These are phyloP conservation scores for Lacerta bilineata DNA, from an alignment of 2,797 vertebrate genomes.

Conservation along the genomic window DNA sequence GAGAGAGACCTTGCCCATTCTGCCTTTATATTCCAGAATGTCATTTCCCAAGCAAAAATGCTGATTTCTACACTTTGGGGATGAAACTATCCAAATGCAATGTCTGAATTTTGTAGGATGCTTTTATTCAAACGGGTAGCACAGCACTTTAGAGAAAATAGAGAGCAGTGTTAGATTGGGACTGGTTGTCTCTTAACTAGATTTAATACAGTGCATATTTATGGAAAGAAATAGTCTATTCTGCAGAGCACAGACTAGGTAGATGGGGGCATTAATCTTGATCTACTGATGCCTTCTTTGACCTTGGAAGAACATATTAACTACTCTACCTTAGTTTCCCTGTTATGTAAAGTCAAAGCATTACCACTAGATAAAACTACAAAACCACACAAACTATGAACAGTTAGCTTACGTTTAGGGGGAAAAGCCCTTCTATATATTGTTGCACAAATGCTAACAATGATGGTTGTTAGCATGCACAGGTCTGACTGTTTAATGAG, in stretches of 20 bases:
- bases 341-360: constrained; percentile 25
- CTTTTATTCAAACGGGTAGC: not conserved
- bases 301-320: not conserved
- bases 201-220: not conserved
- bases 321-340: constrained; percentile 34
- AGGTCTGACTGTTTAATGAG: not conserved
- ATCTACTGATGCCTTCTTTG: constrained; percentile 21
- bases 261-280: constrained; percentile 19
- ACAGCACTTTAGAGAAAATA: constrained; percentile 17
- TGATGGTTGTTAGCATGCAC: not conserved
- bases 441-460: not conserved
- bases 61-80: not conserved
- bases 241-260: not conserved
- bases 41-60: not conserved
- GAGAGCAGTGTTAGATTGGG: not conserved
- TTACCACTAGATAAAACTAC: constrained; percentile 5
- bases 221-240: not conserved
- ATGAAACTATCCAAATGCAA: not conserved
- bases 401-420: not conserved
- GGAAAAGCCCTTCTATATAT: not conserved
- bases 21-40: not conserved
- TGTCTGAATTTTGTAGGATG: not conserved
- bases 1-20: not conserved
- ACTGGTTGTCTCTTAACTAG: not conserved
- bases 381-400: not conserved